These are phyloP conservation scores for Melitaea cinxia DNA, from an alignment of 1,140 invertebrate genomes.

Conservation along the genomic window DNA sequence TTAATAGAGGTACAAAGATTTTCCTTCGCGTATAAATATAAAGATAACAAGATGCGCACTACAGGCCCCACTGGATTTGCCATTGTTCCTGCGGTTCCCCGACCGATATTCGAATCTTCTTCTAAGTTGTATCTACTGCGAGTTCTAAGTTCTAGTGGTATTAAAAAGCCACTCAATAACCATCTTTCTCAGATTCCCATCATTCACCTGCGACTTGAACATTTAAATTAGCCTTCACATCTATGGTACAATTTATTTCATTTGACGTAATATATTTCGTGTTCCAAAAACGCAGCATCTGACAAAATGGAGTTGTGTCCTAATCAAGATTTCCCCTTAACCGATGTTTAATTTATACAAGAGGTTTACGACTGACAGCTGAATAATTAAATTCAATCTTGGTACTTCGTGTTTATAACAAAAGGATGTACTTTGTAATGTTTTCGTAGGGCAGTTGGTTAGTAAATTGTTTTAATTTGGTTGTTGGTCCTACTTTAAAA, in stretches of 20 bases:
- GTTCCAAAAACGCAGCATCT: not conserved
- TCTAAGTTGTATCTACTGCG: no score
- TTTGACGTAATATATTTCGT: not conserved
- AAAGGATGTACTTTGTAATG: conserved; percentile 1
- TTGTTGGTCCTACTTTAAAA: not conserved
- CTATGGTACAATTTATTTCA: not conserved
- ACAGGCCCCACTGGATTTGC: no score
- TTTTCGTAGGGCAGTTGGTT: conserved; percentile 2
- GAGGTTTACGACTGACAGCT: conserved; percentile 38
- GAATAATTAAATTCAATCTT: conserved; percentile 42
- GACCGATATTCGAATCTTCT: no score
- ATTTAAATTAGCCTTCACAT: no score
- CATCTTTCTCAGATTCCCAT: no score
- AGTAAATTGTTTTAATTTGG: conserved; percentile 10
- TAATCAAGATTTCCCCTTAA: conserved; percentile 35
- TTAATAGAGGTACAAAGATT: no score
- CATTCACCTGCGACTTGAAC: no score
- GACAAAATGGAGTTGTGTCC: conserved; percentile 19
- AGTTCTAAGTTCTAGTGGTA: no score
- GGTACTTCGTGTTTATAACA: conserved; percentile 24
- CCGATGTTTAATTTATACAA: conserved; percentile 36
- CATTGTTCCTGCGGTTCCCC: no score
- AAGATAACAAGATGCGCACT: no score
- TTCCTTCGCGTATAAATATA: no score
- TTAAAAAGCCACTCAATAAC: no score